Percentiles rank a stretch among this genome's conserved stretches.
These are phyloP conservation scores for Parauchenoglanis punctatus DNA, from an alignment of 2,797 vertebrate species.

Conservation along the genomic window DNA sequence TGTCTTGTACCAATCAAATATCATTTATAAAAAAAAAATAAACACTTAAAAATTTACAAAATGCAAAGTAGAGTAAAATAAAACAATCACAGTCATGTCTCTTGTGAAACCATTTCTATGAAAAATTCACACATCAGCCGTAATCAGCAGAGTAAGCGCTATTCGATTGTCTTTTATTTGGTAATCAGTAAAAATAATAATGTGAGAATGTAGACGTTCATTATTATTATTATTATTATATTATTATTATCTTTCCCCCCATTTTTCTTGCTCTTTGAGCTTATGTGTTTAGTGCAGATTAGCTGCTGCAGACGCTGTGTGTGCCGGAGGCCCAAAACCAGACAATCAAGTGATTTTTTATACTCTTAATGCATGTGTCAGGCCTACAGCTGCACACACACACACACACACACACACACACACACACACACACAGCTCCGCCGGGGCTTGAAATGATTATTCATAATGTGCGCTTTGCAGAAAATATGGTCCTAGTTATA, in stretches of 20 bases:
- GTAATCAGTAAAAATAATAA: constrained; percentile 23
- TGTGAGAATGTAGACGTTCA: not conserved
- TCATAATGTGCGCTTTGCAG: constrained; percentile 36
- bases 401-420: constrained; percentile 19
- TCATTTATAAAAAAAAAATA: not conserved
- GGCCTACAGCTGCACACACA: constrained; percentile 40
- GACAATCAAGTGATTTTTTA: constrained; percentile 55
- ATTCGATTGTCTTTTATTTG: not conserved
- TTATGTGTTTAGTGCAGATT: constrained; percentile 59
- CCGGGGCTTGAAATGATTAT: constrained; percentile 45
- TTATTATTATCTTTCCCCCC: not conserved
- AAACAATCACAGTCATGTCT: not conserved
- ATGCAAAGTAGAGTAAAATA: not conserved
- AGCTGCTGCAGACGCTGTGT: constrained; percentile 43
- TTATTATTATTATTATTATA: constrained; percentile 20
- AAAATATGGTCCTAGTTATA: constrained; percentile 41
- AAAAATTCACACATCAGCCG: constrained; percentile 5
- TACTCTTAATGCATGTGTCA: constrained; percentile 35
- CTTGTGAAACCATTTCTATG: not conserved
- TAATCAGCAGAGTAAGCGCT: constrained; percentile 1
- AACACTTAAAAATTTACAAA: not conserved
- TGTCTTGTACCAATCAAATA: not conserved
- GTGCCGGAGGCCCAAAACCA: constrained; percentile 51
- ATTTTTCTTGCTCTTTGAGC: constrained; percentile 30
- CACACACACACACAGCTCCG: constrained; percentile 10